A percentile compares a stretch with the other conserved stretches of the same genome.
phyloP scores from a whole-genome alignment of 2,797 vertebrate genomes.

The Pipistrellus pygmaeus region DNA sequence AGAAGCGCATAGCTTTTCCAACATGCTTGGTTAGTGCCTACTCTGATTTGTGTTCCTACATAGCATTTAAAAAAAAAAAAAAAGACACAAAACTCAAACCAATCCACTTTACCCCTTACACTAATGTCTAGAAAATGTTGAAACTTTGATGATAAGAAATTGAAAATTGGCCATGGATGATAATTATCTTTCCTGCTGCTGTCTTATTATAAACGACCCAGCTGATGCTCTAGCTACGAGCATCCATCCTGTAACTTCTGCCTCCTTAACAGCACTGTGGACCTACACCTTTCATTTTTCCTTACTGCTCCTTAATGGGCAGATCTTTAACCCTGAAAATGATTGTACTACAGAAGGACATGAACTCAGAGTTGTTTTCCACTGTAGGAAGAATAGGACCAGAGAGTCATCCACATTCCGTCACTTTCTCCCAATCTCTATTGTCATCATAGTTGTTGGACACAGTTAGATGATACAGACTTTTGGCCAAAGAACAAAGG shows the following conservation, averaged over 20 bases:
- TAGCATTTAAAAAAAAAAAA: neutral
- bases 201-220: neutral
- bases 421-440: neutral
- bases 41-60: neutral
- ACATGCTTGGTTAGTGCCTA: neutral
- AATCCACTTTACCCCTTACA: neutral
- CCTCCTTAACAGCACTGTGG: neutral
- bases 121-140: neutral
- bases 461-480: constrained; percentile 48
- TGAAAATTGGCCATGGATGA: neutral
- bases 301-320: neutral
- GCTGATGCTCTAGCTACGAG: neutral
- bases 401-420: neutral
- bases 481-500: constrained; percentile 72
- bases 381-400: neutral
- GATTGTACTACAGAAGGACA: neutral
- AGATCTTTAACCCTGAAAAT: neutral
- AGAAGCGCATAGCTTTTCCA: neutral
- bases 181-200: neutral
- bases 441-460: neutral
- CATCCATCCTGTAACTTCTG: neutral
- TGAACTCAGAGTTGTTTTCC: constrained; percentile 26
- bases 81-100: neutral
- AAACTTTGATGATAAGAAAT: constrained; percentile 32
- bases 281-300: neutral